Evolutionary conservation across 1,140 invertebrate genomes (phyloP).

Genomic region (Camponotus pennsylvanicus): DNA sequence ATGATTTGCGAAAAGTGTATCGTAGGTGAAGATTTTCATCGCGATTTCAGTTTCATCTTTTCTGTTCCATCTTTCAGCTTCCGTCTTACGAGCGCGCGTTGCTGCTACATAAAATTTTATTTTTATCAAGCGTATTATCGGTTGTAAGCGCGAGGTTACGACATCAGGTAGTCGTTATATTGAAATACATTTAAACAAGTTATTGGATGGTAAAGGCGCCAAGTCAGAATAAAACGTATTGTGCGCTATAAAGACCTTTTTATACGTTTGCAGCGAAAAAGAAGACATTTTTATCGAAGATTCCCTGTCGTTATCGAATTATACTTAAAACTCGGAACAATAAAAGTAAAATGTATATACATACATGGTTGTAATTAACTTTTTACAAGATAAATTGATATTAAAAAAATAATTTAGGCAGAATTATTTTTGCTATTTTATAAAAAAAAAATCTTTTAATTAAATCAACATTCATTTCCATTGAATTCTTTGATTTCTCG

Average conservation of each 20-base stretch:
- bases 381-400: neutral
- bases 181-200: neutral
- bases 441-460: neutral
- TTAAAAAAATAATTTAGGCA: neutral
- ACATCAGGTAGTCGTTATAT: neutral
- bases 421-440: neutral
- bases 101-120: slow-evolving; percentile 6
- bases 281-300: neutral
- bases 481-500: neutral
- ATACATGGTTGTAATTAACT: neutral
- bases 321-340: no score
- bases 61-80: neutral
- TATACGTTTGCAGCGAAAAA: neutral
- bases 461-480: neutral
- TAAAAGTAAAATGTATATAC: no score
- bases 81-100: neutral
- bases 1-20: neutral
- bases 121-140: neutral
- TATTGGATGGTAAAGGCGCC: neutral
- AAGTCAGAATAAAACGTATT: neutral
- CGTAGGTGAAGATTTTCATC: neutral
- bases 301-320: no score
- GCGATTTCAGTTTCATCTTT: neutral
- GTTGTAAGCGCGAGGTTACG: neutral
- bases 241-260: neutral